Base-by-base conservation (phyloP, 1,140 invertebrate genomes). In the Heterodera schachtii region DNA sequence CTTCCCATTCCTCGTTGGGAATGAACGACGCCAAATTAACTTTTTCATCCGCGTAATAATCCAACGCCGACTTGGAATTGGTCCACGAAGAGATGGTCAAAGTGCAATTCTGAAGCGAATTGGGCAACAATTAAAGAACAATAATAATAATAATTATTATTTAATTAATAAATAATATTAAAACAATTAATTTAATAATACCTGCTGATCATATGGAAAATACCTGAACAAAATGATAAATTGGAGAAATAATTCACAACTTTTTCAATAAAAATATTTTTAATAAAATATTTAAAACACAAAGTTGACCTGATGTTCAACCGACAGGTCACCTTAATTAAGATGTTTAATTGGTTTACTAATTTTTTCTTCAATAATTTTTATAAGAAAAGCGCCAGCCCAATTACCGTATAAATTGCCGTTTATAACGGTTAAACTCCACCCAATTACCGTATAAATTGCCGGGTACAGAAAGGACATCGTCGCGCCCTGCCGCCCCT, bases 81-180 rank as follows among this genome's bases (percentile, higher is more conserved):
- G 88, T 89, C 88, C 88, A 89, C 21, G 85, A 87, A 9, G 82
- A 82, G 21, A 89, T 89, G n/a, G 88, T 89, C 76, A 89, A 69
- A 3, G 88, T 89, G 74, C 88, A 89, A 70, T 89, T 89, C 77
- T 86, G 69, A 31, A 31, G 31, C 31, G 31, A 31, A 31, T 31
- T 31, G 31, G 31, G 31, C 31, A 31, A 31, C 31, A 31, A 31
- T 31, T 31, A 31, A 31, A 31, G 31, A 31, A 11, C 49, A 52
- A 52, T 52, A 8, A 31, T 52, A 52, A 8, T 52, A 11, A 52
- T 52, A 8, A 8, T 52, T 1, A 52, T 8, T 1, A 8, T 52
- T 52, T 8, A 52, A 52, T 52, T 52, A 11, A 52, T 8, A 52
- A 52, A 11, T 11, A 6, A 11, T 11, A 52, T 52, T 52, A 52